These are phyloP conservation scores for Microcaecilia unicolor DNA, from an alignment of 2,797 vertebrate species.

Conservation along the genomic window DNA sequence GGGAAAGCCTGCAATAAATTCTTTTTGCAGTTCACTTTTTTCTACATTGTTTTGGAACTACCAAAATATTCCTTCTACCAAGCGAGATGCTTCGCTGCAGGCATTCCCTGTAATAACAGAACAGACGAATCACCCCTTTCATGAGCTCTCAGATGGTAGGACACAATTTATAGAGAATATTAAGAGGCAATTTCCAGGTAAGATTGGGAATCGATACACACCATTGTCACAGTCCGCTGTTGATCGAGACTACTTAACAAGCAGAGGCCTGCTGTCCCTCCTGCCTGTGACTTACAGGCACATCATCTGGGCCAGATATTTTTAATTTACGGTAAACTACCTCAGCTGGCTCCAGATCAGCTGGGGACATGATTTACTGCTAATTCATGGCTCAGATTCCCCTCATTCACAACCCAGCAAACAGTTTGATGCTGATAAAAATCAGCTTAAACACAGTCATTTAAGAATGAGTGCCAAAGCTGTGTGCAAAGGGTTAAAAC, in stretches of 20 bases:
- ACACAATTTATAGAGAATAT: too few species aligned
- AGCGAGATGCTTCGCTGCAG: too few species aligned
- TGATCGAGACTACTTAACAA: constrained; percentile 10
- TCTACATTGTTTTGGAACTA: too few species aligned
- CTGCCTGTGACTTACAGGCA: constrained; percentile 26
- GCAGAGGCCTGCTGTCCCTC: constrained; percentile 18
- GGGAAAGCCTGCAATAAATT: too few species aligned
- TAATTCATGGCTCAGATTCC: constrained; percentile 34
- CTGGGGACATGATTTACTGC: constrained; percentile 51
- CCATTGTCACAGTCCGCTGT: constrained; percentile 19
- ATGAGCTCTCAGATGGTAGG: too few species aligned
- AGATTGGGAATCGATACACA: constrained; percentile 24
- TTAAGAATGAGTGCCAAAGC: constrained; percentile 10
- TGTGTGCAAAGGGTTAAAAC: too few species aligned
- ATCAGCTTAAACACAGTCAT: constrained; percentile 12
- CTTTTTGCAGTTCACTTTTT: too few species aligned
- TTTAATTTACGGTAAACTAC: constrained; percentile 46
- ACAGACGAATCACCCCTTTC: too few species aligned
- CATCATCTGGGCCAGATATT: constrained; percentile 29
- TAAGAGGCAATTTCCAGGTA: constrained; percentile 35
- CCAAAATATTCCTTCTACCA: too few species aligned
- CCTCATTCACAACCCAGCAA: constrained; percentile 42
- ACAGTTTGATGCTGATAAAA: constrained; percentile 23
- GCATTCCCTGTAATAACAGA: too few species aligned
- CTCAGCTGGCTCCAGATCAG: constrained; percentile 28